Percentiles rank a stretch among this genome's conserved stretches.
Evolutionary conservation across 2,888 invertebrate species (phyloP).

Genomic region (Cheilosia vernalis): DNA sequence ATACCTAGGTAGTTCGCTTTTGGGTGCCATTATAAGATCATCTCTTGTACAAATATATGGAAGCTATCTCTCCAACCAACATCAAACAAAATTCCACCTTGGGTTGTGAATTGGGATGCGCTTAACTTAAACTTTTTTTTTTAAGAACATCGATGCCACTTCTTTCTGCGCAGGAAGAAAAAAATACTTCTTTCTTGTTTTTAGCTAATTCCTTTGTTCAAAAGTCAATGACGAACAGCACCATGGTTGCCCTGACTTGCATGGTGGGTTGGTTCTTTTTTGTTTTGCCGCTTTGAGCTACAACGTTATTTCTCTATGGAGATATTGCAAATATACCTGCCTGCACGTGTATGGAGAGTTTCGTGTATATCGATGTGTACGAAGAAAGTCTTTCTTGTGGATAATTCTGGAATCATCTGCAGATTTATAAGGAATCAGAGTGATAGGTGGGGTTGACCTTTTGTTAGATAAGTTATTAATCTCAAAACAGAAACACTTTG

Average conservation of each 20-base stretch:
- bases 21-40: conserved; percentile 52
- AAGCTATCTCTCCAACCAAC: conserved; percentile 10
- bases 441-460: too few relatives aligned
- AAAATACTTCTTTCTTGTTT: conserved; percentile 34
- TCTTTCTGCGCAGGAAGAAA: background rate
- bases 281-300: too few relatives aligned
- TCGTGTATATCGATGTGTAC: too few relatives aligned
- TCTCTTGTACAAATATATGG: conserved; percentile 23
- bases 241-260: conserved; percentile 43
- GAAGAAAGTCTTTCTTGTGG: too few relatives aligned
- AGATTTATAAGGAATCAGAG: too few relatives aligned
- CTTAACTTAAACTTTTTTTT: conserved; percentile 38
- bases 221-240: conserved; percentile 41
- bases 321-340: conserved; percentile 56
- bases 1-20: conserved; percentile 43
- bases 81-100: conserved; percentile 31
- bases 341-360: conserved; percentile 37
- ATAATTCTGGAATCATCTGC: too few relatives aligned
- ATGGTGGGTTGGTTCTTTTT: background rate
- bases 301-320: too few relatives aligned
- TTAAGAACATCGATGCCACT: conserved; percentile 36
- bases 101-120: conserved; percentile 13
- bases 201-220: conserved; percentile 34
- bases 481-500: too few relatives aligned
- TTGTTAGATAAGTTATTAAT: too few relatives aligned